Conservation (phyloP, 64 coral and sea anemone species). For the Cladopsammia gracilis region DNA sequence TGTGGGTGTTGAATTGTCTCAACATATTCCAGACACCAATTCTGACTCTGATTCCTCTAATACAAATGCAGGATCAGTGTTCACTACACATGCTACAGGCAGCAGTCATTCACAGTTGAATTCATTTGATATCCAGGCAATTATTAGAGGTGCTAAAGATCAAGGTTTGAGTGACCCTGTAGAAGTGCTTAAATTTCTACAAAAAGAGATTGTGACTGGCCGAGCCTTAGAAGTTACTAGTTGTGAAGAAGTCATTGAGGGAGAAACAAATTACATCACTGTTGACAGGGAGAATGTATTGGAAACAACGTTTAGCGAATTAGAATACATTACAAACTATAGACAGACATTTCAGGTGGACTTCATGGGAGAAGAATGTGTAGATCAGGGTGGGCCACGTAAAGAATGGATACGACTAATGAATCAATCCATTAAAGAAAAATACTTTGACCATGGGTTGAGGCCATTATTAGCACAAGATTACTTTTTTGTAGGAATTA, state of each 20-base stretch:
- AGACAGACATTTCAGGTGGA: constrained; percentile 60
- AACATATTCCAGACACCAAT: background rate
- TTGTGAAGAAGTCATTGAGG: constrained; percentile 54
- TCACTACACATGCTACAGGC: background rate
- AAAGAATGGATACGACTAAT: constrained; percentile 72
- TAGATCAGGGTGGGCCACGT: constrained; percentile 66
- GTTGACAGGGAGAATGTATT: constrained; percentile 69
- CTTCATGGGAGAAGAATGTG: constrained; percentile 72
- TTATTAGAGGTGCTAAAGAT: constrained; percentile 52
- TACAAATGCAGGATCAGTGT: background rate
- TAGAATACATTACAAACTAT: constrained; percentile 64
- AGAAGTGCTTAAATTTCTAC: constrained; percentile 66
- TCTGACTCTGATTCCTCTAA: background rate
- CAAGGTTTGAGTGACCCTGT: constrained; percentile 47
- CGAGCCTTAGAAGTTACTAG: constrained; percentile 55
- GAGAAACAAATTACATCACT: constrained; percentile 73
- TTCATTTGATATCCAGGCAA: constrained; percentile 61
- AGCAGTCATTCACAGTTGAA: background rate
- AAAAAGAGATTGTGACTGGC: constrained; percentile 67
- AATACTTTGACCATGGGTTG: constrained; percentile 79
- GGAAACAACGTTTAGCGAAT: constrained; percentile 58
- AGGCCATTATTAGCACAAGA: constrained; percentile 53
- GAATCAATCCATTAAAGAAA: constrained; percentile 74
- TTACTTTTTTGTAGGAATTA: constrained; percentile 56
- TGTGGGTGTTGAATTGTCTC: background rate